These are phyloP conservation scores for Chloebia gouldiae DNA, from an alignment of 2,113 vertebrate species.

Conservation along the genomic window DNA sequence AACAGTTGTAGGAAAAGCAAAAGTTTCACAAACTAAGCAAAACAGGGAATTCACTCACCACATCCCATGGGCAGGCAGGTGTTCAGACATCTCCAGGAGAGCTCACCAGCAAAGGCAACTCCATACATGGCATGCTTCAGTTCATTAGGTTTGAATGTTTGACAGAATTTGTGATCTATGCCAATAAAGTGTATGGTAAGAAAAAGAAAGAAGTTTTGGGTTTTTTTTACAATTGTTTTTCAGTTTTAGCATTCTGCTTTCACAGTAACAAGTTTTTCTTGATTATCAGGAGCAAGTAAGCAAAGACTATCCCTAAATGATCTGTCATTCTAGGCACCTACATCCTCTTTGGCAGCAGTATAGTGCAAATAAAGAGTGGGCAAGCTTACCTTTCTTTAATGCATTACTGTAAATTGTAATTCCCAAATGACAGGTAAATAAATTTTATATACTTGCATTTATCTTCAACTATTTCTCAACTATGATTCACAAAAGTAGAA, in stretches of 20 bases:
- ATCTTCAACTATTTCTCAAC: background rate
- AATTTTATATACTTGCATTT: background rate
- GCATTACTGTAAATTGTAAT: background rate
- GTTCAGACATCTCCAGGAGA: background rate
- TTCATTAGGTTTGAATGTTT: background rate
- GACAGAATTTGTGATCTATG: background rate
- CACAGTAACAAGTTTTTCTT: constrained; percentile 46
- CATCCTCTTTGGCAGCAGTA: constrained; percentile 24
- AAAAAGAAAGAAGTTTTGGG: background rate
- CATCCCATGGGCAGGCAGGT: accelerated
- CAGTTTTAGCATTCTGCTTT: background rate
- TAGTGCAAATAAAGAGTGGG: constrained; percentile 5
- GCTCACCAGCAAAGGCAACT: background rate
- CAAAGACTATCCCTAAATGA: background rate
- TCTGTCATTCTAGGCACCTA: background rate
- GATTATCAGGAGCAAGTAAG: constrained; percentile 5
- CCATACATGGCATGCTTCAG: background rate
- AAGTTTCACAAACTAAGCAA: background rate
- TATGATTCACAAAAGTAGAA: background rate
- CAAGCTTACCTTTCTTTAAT: background rate
- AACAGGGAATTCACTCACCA: background rate
- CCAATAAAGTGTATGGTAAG: background rate
- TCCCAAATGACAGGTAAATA: background rate
- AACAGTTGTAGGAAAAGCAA: background rate
- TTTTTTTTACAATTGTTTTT: background rate